These are phyloP conservation scores for Drosophila carrolli DNA, from an alignment of 1,140 invertebrate species.

Conservation along the genomic window DNA sequence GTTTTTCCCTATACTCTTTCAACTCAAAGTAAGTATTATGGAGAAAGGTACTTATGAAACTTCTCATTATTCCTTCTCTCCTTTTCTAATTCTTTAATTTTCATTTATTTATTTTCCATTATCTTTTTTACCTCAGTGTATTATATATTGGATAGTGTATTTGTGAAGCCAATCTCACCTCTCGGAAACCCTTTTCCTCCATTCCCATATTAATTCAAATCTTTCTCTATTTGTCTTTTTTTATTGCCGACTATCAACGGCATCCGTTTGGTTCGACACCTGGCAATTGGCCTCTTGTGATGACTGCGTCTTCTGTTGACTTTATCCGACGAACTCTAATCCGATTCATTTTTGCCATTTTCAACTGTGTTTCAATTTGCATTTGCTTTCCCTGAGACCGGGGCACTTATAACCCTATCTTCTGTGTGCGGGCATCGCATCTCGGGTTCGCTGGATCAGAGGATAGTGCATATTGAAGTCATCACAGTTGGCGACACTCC, in stretches of 20 bases:
- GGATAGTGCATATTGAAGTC: constrained; percentile 46
- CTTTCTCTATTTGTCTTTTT: constrained; percentile 6
- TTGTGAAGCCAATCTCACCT: not conserved
- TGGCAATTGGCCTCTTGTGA: constrained; percentile 36
- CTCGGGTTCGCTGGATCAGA: constrained; percentile 7
- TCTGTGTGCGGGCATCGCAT: too few species aligned
- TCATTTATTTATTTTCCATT: not conserved
- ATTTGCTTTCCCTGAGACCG: not conserved
- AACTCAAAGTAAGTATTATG: too few species aligned
- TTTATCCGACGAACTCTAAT: constrained; percentile 47
- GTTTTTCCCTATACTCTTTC: too few species aligned
- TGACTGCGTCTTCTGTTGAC: constrained; percentile 32
- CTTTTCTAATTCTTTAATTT: too few species aligned
- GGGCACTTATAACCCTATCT: not conserved
- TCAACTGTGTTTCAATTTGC: constrained; percentile 38
- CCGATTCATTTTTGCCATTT: constrained; percentile 34
- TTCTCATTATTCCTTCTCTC: too few species aligned
- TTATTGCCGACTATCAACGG: constrained; percentile 23
- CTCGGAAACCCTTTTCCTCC: too few species aligned
- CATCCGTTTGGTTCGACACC: constrained; percentile 28
- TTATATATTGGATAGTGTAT: too few species aligned
- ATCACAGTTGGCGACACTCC: constrained; percentile 52
- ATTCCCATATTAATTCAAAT: constrained; percentile 6
- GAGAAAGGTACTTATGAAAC: too few species aligned
- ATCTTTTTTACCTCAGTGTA: not conserved